phyloP scores from a whole-genome alignment of 2,113 vertebrate species.

The Fukomys damarensis region DNA sequence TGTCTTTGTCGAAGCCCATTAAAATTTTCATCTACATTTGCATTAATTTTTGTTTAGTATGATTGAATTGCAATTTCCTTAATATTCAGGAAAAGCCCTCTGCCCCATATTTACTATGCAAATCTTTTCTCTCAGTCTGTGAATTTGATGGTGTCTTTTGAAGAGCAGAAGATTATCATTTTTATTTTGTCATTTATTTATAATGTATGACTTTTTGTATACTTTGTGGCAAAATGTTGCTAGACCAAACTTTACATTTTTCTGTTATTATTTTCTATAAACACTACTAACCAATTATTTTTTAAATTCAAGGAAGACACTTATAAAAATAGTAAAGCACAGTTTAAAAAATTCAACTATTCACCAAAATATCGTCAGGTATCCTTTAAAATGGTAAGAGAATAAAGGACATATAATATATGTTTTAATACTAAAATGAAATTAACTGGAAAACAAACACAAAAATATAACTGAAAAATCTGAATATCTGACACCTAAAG shows the following conservation, averaged over 20 bases:
- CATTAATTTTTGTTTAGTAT: not conserved
- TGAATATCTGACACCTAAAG: not conserved
- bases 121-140: not conserved
- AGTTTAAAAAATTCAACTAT: not conserved
- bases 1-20: not conserved
- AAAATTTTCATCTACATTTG: not conserved
- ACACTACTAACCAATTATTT: not conserved
- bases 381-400: not conserved
- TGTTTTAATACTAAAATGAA: not conserved
- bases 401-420: not conserved
- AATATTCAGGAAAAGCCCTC: not conserved
- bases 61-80: not conserved
- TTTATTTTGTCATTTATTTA: not conserved
- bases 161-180: not conserved
- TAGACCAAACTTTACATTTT: not conserved
- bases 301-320: not conserved
- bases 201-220: not conserved
- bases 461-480: not conserved
- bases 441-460: not conserved
- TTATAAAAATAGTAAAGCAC: not conserved
- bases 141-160: not conserved
- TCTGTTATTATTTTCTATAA: not conserved
- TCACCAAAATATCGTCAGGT: not conserved
- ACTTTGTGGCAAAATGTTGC: not conserved
- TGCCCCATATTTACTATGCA: not conserved